Evolutionary conservation across 2,797 vertebrate genomes (phyloP), one percentile per base, ranked within the genome.

Genomic region (Takifugu rubripes): DNA sequence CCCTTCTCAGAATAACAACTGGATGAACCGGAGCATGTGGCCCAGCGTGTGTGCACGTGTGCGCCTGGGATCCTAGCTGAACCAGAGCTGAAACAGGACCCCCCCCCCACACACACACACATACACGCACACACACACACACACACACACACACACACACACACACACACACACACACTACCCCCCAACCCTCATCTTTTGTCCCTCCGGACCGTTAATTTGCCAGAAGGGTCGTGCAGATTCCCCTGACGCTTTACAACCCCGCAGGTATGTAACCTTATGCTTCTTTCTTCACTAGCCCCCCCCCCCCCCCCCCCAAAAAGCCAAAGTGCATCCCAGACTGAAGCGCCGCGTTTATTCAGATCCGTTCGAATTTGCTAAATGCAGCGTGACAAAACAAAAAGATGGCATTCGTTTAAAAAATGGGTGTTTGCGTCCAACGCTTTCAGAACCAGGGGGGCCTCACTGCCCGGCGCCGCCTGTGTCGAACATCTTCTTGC

Each of bases 401-500:
- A 62, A 51, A 24, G 36, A 56, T 59, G 65, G 59, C 64, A 25
- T 61, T 56, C 45, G 72, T 70, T 66, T 61, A 56, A 70, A 55
- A 66, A 52, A 44, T 3, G 12, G 45, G 10, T 26, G 6, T 61
- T 52, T 61, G 25, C 45, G 31, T 49, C 29, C 2, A 33, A 40
- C 24, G 9, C 50, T 59, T 66, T 54, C 29, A 14, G 36, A 12
- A 40, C 14, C 5, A 14, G 1, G 36, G 33, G 36, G 3, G 7
- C 44, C 73, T 90, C 77, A 92, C 84, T 92, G 90, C 1, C 52
- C 77, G 49, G 82, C 85, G 0, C 90, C 88, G 12, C 75, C 90
- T 24, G 92, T 91, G 12, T 93, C 91, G 10, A 93, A 93, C 92
- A 93, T 93, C 86, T 93, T 93, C 86, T 93, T 93, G 50, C 92